Evolutionary conservation across 2,113 vertebrate species (phyloP), one percentile per base, ranked within the genome.

Genomic region (Asarcornis scutulata): DNA sequence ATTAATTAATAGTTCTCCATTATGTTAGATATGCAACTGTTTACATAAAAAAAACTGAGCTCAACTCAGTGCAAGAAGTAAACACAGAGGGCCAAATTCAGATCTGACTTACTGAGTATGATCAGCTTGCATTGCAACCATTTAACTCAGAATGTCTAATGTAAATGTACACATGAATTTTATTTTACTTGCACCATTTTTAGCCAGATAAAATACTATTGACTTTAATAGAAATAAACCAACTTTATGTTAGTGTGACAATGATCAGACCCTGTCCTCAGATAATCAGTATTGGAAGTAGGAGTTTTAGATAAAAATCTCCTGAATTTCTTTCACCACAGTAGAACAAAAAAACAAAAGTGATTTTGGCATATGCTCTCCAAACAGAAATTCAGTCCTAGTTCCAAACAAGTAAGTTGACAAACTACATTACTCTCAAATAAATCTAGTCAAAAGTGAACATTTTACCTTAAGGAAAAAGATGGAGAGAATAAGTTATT

Each of bases 391-490:
- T 31, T 68, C 38, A 86, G 50, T 67, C 53, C 42, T 46, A 80
- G 53, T 71, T 68, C 32, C 62, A 67, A 67, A 60, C 40, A 91
- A 66, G 31, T 26, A 50, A 67, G 60, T 64, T 67, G 67, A 86
- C 60, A 86, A 91, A 91, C n/a, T 60, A 81, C 44, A 74, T 80
- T 86, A 86, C 60, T 79, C 44, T 75, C 62, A 50, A 73, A 91
- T 59, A 69, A 71, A 77, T 58, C 48, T 77, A 87, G 71, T 36
- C 76, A 48, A 72, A 92, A 76, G 87, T 86, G 81, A 84, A 85
- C 86, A 93, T 95, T 97, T 97, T 94, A 86, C 34, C 89, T 94
- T 86, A 74, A 72, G 86, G 56, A 82, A 82, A 94, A 42, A 42
- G 42, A 42, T 42, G 13, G 42, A 42, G 42, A 42, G 42, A 15